A percentile compares a stretch with the other conserved stretches of the same genome.
Conservation (phyloP, 2,888 invertebrate genomes). For the Thumatha senex region DNA sequence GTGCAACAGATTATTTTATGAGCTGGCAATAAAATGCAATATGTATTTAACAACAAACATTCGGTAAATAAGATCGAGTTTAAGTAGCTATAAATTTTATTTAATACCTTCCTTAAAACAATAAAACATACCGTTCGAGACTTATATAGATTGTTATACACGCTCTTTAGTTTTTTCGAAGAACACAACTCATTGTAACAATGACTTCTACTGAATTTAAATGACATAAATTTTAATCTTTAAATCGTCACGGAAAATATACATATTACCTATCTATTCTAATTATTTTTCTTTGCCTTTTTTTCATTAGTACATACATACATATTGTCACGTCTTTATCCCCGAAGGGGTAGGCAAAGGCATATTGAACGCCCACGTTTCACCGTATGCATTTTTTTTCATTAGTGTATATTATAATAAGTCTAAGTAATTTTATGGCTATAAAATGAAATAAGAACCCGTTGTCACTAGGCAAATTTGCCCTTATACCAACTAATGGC, state of each 20-base stretch:
- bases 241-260: constrained; percentile 12
- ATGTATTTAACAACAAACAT: constrained; percentile 8
- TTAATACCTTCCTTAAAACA: constrained; percentile 21
- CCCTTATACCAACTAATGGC: too few species aligned
- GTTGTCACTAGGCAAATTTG: too few species aligned
- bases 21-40: constrained; percentile 13
- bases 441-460: too few species aligned
- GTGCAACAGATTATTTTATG: constrained; percentile 28
- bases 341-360: too few species aligned
- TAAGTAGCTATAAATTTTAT: constrained; percentile 24
- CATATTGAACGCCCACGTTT: too few species aligned
- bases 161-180: constrained; percentile 8
- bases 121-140: constrained; percentile 21
- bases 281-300: too few species aligned
- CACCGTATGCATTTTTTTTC: too few species aligned
- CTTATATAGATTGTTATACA: constrained; percentile 13
- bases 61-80: constrained; percentile 10
- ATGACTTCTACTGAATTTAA: constrained; percentile 1
- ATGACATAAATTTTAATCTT: constrained; percentile 2
- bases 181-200: constrained; percentile 8
- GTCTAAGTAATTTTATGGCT: too few species aligned
- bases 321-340: too few species aligned
- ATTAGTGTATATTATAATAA: too few species aligned
- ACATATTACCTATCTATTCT: too few species aligned
- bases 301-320: too few species aligned